Evolutionary conservation across 2,888 invertebrate species (phyloP), one percentile per base, ranked within the genome.

Genomic region (Hyles lineata): DNA sequence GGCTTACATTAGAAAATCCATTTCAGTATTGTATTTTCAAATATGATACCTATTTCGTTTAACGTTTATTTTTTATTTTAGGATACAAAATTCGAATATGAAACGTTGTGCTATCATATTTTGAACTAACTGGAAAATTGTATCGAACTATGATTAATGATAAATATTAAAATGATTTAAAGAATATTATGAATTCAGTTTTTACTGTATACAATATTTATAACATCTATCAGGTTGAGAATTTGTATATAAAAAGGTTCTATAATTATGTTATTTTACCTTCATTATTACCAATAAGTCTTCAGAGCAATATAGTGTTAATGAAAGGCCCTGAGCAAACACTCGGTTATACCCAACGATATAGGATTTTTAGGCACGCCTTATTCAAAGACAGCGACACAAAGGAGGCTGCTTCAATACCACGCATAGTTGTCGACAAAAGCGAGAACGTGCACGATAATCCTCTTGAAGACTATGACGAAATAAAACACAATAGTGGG

Each of bases 381-480:
- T 55, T 9, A 11, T 63, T 63, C 63, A 63, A 63, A 63, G 63
- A 15, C 55, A 43, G 32, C 32, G 32, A 21, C 21, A 63, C 63
- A 63, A 63, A 63, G 62, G n/a, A 55, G 43, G 35, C n/a, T 23
- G 9, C 63, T 43, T 43, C 63, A 63, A 63, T 63, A n/a, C 35
- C 63, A 21, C 63, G 63, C 43, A 43, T 63, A 63, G 63, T 63
- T 63, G 19, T 32, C 9, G 15, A 63, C 63, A 63, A 63, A 35
- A 11, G 63, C n/a, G 0, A 15, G 35, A 35, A 43, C 63, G 63
- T 63, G 63, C 6, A n/a, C 35, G 6, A 32, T 62, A 35, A 63
- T 43, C 63, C 63, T 15, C 63, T 23, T 25, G 15, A 63, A 63
- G 63, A 35, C 11, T 63, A 23, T 11, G 63, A 35, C 43, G 35